Evolutionary conservation across 2,888 invertebrate genomes (phyloP).

Genomic region (Eupithecia dodoneata): DNA sequence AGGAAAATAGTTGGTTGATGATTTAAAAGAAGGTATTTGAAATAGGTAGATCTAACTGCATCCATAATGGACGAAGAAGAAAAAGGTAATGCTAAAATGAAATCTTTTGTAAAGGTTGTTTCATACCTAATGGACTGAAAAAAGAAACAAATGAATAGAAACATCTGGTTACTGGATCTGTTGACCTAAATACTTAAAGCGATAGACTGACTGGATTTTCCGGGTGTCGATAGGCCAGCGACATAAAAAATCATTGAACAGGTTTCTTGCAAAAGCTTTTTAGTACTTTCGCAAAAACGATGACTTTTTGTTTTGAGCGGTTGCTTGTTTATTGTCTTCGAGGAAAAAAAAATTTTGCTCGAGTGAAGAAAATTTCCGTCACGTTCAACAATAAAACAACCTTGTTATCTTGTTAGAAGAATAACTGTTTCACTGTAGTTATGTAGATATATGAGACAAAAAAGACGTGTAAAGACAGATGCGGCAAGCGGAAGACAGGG

Average conservation of each 20-base stretch:
- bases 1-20: not conserved
- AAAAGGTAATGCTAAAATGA: not conserved
- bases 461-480: too few species aligned
- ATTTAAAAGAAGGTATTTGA: not conserved
- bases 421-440: not conserved
- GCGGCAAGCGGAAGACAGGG: too few species aligned
- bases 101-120: not conserved
- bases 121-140: not conserved
- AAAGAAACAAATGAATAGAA: not conserved
- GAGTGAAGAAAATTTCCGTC: too few species aligned
- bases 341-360: too few species aligned
- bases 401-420: not conserved
- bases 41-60: not conserved
- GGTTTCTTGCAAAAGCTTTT: not conserved
- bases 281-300: not conserved
- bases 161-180: not conserved
- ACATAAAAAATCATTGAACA: not conserved
- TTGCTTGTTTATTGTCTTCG: too few species aligned
- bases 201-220: not conserved
- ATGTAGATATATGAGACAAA: too few species aligned
- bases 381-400: not conserved
- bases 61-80: too few species aligned
- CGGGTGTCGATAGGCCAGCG: not conserved
- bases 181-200: not conserved
- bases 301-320: too few species aligned